Conservation (phyloP, 2,888 invertebrate species). For the Phorcus lineatus region DNA sequence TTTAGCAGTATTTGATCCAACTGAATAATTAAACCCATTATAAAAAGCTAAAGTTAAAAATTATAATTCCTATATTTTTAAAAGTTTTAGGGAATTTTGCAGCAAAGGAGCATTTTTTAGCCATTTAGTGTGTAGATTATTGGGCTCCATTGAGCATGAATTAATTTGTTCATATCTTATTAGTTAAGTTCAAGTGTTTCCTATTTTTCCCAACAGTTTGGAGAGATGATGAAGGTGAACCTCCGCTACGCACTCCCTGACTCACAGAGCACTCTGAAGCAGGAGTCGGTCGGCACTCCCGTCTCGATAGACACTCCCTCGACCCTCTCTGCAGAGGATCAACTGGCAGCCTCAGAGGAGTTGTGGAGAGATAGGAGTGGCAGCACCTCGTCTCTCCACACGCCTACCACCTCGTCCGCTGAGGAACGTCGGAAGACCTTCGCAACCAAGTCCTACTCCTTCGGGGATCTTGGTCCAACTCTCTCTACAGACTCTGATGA, state of each 20-base stretch:
- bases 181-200: too few species aligned
- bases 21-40: too few species aligned
- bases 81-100: too few species aligned
- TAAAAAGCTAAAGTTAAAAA: too few species aligned
- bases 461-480: slow-evolving; percentile 52
- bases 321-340: slow-evolving; percentile 49
- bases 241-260: slow-evolving; percentile 53
- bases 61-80: too few species aligned
- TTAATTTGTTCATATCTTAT: too few species aligned
- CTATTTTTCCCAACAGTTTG: slow-evolving; percentile 42
- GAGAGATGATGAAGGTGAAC: slow-evolving; percentile 60
- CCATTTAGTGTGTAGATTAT: too few species aligned
- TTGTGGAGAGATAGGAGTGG: slow-evolving; percentile 52
- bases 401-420: slow-evolving; percentile 32
- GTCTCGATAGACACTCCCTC: slow-evolving; percentile 44
- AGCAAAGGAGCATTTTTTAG: too few species aligned
- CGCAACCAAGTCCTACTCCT: slow-evolving; percentile 57
- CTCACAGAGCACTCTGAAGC: slow-evolving; percentile 38
- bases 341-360: slow-evolving; percentile 50
- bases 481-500: slow-evolving; percentile 50
- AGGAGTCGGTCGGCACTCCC: slow-evolving; percentile 39
- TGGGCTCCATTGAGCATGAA: too few species aligned
- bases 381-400: slow-evolving; percentile 48
- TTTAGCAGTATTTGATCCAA: too few species aligned
- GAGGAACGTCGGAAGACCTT: slow-evolving; percentile 48